A percentile compares a stretch with the other conserved stretches of the same genome.
phyloP scores from a whole-genome alignment of 2,797 vertebrate genomes.

The Neoniphon sammara region DNA sequence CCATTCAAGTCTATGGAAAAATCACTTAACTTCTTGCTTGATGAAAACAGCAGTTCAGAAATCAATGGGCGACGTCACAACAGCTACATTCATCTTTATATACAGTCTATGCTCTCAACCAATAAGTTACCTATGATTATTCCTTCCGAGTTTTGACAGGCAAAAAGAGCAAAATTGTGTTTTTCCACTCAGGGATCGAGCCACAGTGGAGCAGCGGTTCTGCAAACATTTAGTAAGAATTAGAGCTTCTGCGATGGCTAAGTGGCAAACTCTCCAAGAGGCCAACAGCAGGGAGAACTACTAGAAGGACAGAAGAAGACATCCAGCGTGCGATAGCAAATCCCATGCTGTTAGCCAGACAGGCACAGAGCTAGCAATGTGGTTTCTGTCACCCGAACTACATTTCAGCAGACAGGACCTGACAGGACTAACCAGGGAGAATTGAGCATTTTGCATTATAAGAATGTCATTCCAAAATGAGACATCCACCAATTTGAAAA shows the following conservation, averaged over 20 bases:
- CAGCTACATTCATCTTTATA: too few species aligned
- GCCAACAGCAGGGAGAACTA: constrained; percentile 41
- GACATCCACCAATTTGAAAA: constrained; percentile 54
- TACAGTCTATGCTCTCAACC: too few species aligned
- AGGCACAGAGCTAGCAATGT: constrained; percentile 32
- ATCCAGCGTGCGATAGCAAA: neutral
- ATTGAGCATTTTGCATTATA: constrained; percentile 30
- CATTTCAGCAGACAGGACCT: constrained; percentile 31
- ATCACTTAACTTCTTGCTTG: too few species aligned
- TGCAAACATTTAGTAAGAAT: constrained; percentile 33
- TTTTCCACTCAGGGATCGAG: neutral
- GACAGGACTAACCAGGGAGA: neutral
- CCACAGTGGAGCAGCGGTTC: constrained; percentile 29
- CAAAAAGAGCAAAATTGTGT: neutral
- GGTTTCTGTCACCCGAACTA: constrained; percentile 47
- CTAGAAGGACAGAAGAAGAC: constrained; percentile 16
- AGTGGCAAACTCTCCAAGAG: constrained; percentile 12
- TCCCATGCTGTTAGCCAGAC: constrained; percentile 34
- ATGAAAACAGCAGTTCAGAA: too few species aligned
- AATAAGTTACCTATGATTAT: neutral
- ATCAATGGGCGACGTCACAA: too few species aligned
- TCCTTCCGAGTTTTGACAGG: too few species aligned
- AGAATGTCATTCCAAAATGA: constrained; percentile 45
- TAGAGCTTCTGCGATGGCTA: constrained; percentile 36
- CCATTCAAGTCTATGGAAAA: too few species aligned